A percentile compares a stretch with the other conserved stretches of the same genome.
Conservation (phyloP, 2,888 invertebrate species). For the Lissocephala sabroskyi region DNA sequence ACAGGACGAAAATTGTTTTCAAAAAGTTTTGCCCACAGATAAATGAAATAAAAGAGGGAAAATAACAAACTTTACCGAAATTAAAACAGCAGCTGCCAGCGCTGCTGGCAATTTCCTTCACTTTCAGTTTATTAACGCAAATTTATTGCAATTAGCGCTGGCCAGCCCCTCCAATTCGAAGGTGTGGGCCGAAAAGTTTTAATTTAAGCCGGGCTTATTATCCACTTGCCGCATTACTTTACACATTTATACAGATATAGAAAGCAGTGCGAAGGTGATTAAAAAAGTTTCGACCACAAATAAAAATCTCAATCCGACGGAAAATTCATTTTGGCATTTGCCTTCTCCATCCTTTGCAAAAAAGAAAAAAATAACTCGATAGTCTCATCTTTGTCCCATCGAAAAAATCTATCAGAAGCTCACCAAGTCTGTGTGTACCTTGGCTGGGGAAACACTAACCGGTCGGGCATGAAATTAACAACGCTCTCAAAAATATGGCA, state of each 20-base stretch:
- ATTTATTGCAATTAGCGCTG: slow-evolving; percentile 55
- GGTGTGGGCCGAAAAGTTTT: slow-evolving; percentile 41
- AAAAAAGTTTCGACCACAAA: slow-evolving; percentile 40
- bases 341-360: neutral
- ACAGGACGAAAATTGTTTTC: neutral
- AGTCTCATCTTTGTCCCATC: too few species aligned
- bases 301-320: neutral
- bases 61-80: neutral
- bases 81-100: slow-evolving; percentile 6
- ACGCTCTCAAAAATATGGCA: slow-evolving; percentile 60
- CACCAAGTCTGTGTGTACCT: too few species aligned
- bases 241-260: slow-evolving; percentile 28
- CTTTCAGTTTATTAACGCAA: slow-evolving; percentile 52
- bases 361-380: too few species aligned
- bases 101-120: slow-evolving; percentile 42
- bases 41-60: neutral
- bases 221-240: slow-evolving; percentile 32
- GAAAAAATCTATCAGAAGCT: too few species aligned
- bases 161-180: neutral
- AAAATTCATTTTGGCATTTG: neutral
- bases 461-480: slow-evolving; percentile 70
- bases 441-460: slow-evolving; percentile 40
- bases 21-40: neutral
- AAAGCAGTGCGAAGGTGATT: slow-evolving; percentile 49
- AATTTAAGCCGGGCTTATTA: slow-evolving; percentile 59